Base-by-base conservation (phyloP, 1,140 invertebrate species). In the Dermatophagoides farinae region DNA sequence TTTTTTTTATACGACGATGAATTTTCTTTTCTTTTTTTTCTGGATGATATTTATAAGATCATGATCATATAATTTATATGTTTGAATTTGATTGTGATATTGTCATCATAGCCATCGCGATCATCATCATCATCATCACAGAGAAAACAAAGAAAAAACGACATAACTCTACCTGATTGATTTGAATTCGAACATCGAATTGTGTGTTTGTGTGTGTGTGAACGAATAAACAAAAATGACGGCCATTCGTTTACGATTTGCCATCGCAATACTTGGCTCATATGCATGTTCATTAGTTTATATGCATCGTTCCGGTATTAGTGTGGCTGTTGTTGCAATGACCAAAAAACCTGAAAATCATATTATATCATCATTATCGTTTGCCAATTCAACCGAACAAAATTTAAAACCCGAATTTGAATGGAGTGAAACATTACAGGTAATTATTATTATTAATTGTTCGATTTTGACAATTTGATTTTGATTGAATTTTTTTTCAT, bases 311-410 rank as follows among this genome's bases (percentile, higher is more conserved):
- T 90, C 89, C 16, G 95, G 93, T 70, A 84, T 97, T 78, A 93
- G 88, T 8, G 87, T 96, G 38, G 90, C 90, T 12, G 91, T 97
- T 65, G 89, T 96, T 43, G 88, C 88, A 12, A 97, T 96, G 91
- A 88, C 91, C 67, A 79, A 83, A 31, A 31, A 77, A 5, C 14
- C 9, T 31, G 47, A 16, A 23, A 23, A 16, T 38, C 16, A 16
- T 22, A n/a, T 10, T 4, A 38, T 22, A 16, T 12, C 31, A 6
- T 25, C 20, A 41, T 16, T 6, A 54, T 12, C 31, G 6, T 44
- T 44, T 43, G 10, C n/a, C 43, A 22, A 51, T 25, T 20, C 14
- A 16, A 9, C 37, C 11, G 18, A 25, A 5, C 20, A 44, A 6
- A 10, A 49, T 22, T 11, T n/a, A 43, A 49, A 40, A 23, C 49